Conservation (phyloP, 2,113 vertebrate species). For the Rattus norvegicus region DNA sequence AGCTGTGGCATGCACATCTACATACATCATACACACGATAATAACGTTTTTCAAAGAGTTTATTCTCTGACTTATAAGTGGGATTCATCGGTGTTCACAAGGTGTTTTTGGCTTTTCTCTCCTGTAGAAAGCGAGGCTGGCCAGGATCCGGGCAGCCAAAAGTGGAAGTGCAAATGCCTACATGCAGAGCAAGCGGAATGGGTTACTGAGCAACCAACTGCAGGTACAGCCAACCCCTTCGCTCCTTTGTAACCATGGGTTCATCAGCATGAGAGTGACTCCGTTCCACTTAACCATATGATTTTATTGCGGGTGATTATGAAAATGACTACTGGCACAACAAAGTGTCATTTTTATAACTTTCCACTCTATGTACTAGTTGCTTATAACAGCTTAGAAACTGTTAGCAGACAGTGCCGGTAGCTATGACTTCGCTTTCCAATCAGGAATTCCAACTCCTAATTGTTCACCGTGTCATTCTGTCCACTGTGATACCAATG, state of each 20-base stretch:
- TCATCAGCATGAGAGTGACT: constrained; percentile 19
- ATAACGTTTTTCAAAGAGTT: neutral
- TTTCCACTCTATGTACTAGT: neutral
- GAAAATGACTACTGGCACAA: constrained; percentile 75
- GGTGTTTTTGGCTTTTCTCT: constrained; percentile 68
- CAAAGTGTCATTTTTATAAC: constrained; percentile 7
- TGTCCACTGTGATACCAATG: neutral
- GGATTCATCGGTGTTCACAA: constrained; percentile 25
- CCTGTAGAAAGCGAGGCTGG: constrained; percentile 96
- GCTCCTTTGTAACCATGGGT: neutral
- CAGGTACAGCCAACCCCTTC: constrained; percentile 88
- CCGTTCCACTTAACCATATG: neutral
- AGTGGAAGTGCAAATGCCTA: constrained; percentile 96
- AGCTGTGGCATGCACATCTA: neutral
- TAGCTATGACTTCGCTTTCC: neutral
- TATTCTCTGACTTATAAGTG: constrained; percentile 65
- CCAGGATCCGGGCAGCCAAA: constrained; percentile 97
- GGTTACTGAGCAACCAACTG: constrained; percentile 93
- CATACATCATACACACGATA: neutral
- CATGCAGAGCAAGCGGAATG: constrained; percentile 99
- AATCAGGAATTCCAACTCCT: neutral
- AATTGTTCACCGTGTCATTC: neutral
- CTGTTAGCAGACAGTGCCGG: constrained; percentile 39
- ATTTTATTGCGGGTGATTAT: constrained; percentile 68
- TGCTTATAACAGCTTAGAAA: constrained; percentile 53